phyloP scores from a whole-genome alignment of 2,113 vertebrate species.

The Cervus canadensis region DNA sequence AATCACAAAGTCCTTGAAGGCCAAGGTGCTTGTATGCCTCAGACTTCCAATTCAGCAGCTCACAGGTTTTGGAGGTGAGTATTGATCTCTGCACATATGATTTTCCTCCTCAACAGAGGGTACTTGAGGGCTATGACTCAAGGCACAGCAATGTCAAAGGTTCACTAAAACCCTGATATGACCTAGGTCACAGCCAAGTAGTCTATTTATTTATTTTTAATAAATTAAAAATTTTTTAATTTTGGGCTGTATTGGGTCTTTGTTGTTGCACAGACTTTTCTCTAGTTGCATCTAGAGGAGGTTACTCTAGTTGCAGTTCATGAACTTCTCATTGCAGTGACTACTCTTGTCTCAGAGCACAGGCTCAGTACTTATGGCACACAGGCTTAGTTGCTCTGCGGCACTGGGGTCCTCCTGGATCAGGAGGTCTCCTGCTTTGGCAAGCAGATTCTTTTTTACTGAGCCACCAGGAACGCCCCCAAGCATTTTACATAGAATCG shows the following conservation, averaged over 20 bases:
- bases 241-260: not conserved
- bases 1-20: not conserved
- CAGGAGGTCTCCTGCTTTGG: not conserved
- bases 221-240: not conserved
- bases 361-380: not conserved
- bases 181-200: not conserved
- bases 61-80: not conserved
- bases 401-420: not conserved
- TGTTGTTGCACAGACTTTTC: not conserved
- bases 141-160: not conserved
- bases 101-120: not conserved
- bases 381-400: not conserved
- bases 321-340: not conserved
- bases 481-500: not conserved
- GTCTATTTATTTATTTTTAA: not conserved
- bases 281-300: not conserved
- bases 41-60: not conserved
- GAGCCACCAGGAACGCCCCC: not conserved
- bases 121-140: not conserved
- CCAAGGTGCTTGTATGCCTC: not conserved
- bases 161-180: not conserved
- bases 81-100: not conserved
- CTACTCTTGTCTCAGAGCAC: not conserved
- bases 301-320: not conserved
- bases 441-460: not conserved